Conservation (phyloP, 1,140 invertebrate species). For the roundworm (Caenorhabditis elegans) region DNA sequence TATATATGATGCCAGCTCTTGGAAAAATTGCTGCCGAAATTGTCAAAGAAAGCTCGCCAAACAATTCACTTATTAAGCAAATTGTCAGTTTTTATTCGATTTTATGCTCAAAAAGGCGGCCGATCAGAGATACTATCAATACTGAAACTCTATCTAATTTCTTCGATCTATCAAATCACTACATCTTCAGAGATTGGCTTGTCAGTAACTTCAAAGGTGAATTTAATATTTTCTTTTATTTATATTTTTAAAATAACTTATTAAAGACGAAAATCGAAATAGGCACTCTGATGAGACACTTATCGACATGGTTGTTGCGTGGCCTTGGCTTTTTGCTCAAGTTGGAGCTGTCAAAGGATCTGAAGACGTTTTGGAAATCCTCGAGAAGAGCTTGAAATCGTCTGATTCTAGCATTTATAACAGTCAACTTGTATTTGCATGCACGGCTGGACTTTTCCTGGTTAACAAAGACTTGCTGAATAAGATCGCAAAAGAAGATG, state of each 20-base stretch:
- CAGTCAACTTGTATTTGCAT: not conserved
- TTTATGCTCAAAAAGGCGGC: constrained; percentile 9
- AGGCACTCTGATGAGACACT: not conserved
- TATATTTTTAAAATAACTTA: not conserved
- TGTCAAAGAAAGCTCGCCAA: not conserved
- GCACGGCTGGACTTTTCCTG: not conserved
- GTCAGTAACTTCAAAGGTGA: not conserved
- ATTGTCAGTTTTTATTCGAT: constrained; percentile 34
- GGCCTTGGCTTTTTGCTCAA: constrained; percentile 38
- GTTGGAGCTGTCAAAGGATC: not conserved
- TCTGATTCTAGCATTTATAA: not conserved
- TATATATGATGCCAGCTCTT: constrained; percentile 26
- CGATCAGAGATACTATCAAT: not conserved
- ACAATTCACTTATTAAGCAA: not conserved
- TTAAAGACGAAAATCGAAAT: not conserved
- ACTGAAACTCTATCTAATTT: constrained; percentile 10
- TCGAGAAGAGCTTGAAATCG: not conserved
- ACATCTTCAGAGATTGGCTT: not conserved
- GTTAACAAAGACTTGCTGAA: not conserved
- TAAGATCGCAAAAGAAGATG: not conserved
- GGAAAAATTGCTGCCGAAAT: constrained; percentile 1
- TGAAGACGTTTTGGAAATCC: not conserved
- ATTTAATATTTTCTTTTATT: not conserved
- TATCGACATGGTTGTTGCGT: not conserved
- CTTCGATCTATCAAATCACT: not conserved